Evolutionary conservation across 1,140 invertebrate genomes (phyloP).

Genomic region (Drosophila obscura): DNA sequence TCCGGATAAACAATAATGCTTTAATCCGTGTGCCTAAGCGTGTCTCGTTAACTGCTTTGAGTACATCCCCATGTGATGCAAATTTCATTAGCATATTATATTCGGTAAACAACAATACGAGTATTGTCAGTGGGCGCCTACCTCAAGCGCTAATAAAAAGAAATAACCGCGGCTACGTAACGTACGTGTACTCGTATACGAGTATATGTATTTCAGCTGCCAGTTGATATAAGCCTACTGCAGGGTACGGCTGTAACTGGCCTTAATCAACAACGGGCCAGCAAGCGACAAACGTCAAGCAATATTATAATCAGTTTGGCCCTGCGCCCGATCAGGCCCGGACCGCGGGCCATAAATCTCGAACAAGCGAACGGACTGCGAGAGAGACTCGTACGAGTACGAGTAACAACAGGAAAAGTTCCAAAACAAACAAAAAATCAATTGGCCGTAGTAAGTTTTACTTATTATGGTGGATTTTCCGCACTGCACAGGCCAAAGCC

Average conservation of each 20-base stretch:
- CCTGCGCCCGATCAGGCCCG: slow-evolving; percentile 17
- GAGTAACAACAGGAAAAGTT: background rate
- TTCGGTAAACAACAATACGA: slow-evolving; percentile 23
- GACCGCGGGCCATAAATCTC: slow-evolving; percentile 44
- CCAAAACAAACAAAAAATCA: slow-evolving; percentile 32
- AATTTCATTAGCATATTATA: slow-evolving; percentile 20
- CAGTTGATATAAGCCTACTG: slow-evolving; percentile 32
- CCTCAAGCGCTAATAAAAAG: slow-evolving; percentile 45
- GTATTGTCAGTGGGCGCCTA: slow-evolving; percentile 41
- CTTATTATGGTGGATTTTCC: slow-evolving; percentile 41
- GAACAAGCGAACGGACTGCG: slow-evolving; percentile 15
- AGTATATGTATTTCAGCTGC: slow-evolving; percentile 13
- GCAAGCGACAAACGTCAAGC: slow-evolving; percentile 56
- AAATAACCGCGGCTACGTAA: slow-evolving; percentile 29
- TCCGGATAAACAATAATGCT: background rate
- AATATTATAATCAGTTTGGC: slow-evolving; percentile 51
- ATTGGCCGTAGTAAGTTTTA: slow-evolving; percentile 58
- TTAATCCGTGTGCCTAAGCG: background rate
- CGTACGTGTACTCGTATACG: background rate
- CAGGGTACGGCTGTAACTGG: slow-evolving; percentile 30
- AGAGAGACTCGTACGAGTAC: background rate
- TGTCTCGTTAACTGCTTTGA: background rate
- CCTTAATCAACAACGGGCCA: slow-evolving; percentile 50
- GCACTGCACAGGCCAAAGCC: background rate
- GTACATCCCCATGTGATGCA: slow-evolving; percentile 11